Base-by-base conservation (phyloP, 2,888 invertebrate genomes). In the Spodoptera exigua region DNA sequence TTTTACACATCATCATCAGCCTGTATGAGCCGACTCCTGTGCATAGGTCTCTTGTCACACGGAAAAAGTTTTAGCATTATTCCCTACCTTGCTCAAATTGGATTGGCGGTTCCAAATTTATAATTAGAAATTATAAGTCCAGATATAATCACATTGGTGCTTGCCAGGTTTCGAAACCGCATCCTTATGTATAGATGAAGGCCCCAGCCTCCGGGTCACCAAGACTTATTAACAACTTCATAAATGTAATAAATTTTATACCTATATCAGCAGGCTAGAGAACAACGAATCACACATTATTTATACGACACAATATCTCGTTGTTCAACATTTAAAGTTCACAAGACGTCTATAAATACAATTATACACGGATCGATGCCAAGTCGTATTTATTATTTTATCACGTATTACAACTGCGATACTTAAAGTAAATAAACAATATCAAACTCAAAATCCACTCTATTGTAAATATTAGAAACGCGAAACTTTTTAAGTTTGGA, bases 361-460 rank as follows among this genome's bases (percentile, higher is more conserved):
- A n/a, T n/a, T n/a, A n/a, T 49, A 53, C 37, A 47, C 12, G 40
- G 34, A 43, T 13, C 60, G 72, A 69, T 81, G 84, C 82, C 83
- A 83, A 84, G 73, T 71, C 62, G 52, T 64, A 68, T 74, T 70
- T 70, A 76, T 79, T 79, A 70, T 74, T 67, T 62, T 60, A 72
- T 70, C 70, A 61, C 54, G 49, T 57, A 74, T 76, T 59, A 49
- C 44, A 18, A 63, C 12, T 44, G 40, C 39, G 53, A 48, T 74
- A 74, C 63, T 71, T 55, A 53, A 70, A 61, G 45, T 51, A 65
- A 27, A 64, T 66, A 58, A 70, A 76, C 67, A 55, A 43, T 62
- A 57, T 45, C 55, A 66, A 64, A 10, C 39, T 34, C 18, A 57
- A 59, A 56, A 36, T 12, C n/a, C n/a, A n/a, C n/a, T n/a, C n/a